A percentile compares a stretch with the other conserved stretches of the same genome.
These are phyloP conservation scores for Cataglyphis hispanica DNA, from an alignment of 1,140 invertebrate genomes.

Conservation along the genomic window DNA sequence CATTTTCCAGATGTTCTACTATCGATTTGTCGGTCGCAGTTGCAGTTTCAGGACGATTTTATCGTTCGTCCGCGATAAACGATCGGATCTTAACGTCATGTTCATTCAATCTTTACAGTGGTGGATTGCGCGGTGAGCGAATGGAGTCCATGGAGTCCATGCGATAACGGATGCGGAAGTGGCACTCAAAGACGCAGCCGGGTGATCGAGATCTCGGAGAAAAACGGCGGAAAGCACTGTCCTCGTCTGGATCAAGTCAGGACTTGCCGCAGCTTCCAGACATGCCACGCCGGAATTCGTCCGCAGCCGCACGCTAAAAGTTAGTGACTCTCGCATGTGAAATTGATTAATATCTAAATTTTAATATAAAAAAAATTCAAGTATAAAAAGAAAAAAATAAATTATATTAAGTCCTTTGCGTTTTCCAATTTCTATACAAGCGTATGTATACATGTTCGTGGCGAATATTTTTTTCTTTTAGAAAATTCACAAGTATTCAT, in stretches of 20 bases:
- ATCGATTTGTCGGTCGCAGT: slow-evolving; percentile 14
- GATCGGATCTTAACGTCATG: slow-evolving; percentile 32
- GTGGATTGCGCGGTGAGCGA: slow-evolving; percentile 92
- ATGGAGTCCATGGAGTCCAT: slow-evolving; percentile 92
- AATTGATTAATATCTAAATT: slow-evolving; percentile 1
- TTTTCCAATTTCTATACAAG: not conserved
- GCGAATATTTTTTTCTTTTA: not conserved
- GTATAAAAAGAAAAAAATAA: not conserved
- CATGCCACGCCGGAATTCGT: slow-evolving; percentile 89
- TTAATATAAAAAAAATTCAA: not conserved
- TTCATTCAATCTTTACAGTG: slow-evolving; percentile 86
- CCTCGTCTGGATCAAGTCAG: slow-evolving; percentile 91
- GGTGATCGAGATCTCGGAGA: slow-evolving; percentile 88
- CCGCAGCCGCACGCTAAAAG: slow-evolving; percentile 63
- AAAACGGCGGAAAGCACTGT: slow-evolving; percentile 92
- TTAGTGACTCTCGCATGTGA: slow-evolving; percentile 12
- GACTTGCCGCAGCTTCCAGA: slow-evolving; percentile 90
- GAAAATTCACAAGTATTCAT: not conserved
- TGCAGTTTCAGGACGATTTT: slow-evolving; percentile 21
- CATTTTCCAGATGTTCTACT: not conserved
- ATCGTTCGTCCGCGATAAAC: slow-evolving; percentile 33
- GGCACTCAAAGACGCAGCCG: slow-evolving; percentile 91
- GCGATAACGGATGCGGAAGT: slow-evolving; percentile 91
- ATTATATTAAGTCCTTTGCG: not conserved
- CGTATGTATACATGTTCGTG: not conserved